Evolutionary conservation across 2,113 vertebrate species (phyloP).

Genomic region (Scophthalmus maximus): DNA sequence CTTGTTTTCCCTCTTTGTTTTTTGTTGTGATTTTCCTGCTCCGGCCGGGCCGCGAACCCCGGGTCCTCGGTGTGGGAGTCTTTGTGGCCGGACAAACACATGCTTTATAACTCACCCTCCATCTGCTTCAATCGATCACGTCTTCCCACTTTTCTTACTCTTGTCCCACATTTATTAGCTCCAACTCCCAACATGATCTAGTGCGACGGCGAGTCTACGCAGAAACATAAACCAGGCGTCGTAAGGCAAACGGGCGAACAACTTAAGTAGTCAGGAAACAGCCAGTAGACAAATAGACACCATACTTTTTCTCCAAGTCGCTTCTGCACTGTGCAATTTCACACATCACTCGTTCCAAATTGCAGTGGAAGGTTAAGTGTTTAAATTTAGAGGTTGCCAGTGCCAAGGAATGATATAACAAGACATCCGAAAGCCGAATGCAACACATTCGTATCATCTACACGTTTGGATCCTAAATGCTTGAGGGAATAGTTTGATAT

Average conservation of each 20-base stretch:
- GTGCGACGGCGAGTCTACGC: no score
- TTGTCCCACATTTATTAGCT: no score
- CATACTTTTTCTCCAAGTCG: slow-evolving; percentile 20
- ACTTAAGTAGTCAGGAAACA: slow-evolving; percentile 3
- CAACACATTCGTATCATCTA: slow-evolving; percentile 19
- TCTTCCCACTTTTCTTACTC: no score
- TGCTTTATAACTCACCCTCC: no score
- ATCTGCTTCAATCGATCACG: no score
- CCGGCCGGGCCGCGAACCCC: no score
- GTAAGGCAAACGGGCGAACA: background rate
- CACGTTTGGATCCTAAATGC: background rate
- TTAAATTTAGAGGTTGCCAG: slow-evolving; percentile 35
- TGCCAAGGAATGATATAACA: slow-evolving; percentile 39
- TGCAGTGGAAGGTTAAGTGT: slow-evolving; percentile 49
- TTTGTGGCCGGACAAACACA: background rate
- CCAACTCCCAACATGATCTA: background rate
- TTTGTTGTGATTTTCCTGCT: no score
- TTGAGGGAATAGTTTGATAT: background rate
- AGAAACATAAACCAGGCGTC: background rate
- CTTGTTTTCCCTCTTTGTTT: no score
- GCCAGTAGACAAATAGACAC: background rate
- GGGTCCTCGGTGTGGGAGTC: no score
- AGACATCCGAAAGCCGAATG: slow-evolving; percentile 16
- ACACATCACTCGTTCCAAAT: slow-evolving; percentile 53
- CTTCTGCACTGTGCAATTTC: slow-evolving; percentile 53